phyloP scores from a whole-genome alignment of 2,113 vertebrate species.

The Tragelaphus imberbis region DNA sequence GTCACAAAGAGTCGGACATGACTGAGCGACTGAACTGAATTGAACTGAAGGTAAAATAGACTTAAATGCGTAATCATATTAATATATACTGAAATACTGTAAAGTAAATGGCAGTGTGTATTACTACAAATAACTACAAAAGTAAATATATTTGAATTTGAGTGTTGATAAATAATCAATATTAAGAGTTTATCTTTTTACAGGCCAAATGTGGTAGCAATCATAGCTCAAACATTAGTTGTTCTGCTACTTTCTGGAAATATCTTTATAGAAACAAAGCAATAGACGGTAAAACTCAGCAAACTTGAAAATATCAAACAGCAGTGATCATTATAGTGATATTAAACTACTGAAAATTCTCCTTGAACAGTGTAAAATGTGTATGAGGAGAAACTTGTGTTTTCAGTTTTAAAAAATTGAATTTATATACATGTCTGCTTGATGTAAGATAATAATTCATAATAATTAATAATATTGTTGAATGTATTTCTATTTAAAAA shows the following conservation, averaged over 20 bases:
- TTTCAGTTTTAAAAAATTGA: not conserved
- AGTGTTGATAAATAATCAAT: not conserved
- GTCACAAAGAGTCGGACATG: too few relatives aligned
- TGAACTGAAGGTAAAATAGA: not conserved
- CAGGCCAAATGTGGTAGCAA: not conserved
- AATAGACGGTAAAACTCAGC: not conserved
- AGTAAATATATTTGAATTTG: not conserved
- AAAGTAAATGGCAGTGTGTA: not conserved
- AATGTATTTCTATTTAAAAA: slow-evolving; percentile 45
- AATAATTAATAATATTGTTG: slow-evolving; percentile 56
- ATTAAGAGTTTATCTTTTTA: not conserved
- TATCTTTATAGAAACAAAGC: not conserved
- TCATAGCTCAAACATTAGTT: not conserved
- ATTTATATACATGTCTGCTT: slow-evolving; percentile 39
- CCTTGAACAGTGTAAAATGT: not conserved
- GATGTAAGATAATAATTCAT: slow-evolving; percentile 42
- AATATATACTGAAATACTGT: not conserved
- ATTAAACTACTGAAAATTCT: not conserved
- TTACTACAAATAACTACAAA: not conserved
- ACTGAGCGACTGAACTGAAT: too few relatives aligned
- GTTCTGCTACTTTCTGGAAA: not conserved
- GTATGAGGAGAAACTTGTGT: not conserved
- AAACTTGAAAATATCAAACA: slow-evolving; percentile 26
- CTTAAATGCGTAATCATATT: not conserved
- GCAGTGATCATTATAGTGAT: not conserved